Percentiles rank a stretch among this genome's conserved stretches.
Evolutionary conservation across 2,797 vertebrate genomes (phyloP).

Genomic region (Dipus sagitta): DNA sequence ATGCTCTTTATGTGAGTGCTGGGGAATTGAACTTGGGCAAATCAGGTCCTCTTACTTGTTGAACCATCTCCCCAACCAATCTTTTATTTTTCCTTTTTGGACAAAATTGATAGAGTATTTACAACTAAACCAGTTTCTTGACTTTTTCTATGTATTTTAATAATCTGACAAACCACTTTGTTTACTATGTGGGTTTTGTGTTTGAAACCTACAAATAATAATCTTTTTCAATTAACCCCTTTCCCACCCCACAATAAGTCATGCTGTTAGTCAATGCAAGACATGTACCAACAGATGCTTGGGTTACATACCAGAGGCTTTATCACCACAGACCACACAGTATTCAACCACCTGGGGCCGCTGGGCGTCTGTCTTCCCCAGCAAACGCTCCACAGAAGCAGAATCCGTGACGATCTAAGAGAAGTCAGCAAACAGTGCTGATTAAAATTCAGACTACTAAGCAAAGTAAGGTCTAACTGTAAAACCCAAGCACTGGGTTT

Average conservation of each 20-base stretch:
- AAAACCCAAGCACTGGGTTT: slow-evolving; percentile 32
- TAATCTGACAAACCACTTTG: slow-evolving; percentile 43
- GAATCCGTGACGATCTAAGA: slow-evolving; percentile 97
- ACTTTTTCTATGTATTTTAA: slow-evolving; percentile 28
- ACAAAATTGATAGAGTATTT: neutral
- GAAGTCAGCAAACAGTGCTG: slow-evolving; percentile 66
- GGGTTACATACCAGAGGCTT: slow-evolving; percentile 95
- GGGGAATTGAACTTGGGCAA: no score
- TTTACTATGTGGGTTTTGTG: neutral
- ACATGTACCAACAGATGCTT: neutral
- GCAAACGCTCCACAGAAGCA: slow-evolving; percentile 95
- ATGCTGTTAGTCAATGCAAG: neutral
- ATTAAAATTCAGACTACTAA: slow-evolving; percentile 1
- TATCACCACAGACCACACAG: slow-evolving; percentile 98
- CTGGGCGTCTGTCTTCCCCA: slow-evolving; percentile 95
- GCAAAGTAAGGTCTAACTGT: slow-evolving; percentile 7
- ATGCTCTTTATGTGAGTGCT: no score
- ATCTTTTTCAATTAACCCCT: neutral
- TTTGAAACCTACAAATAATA: slow-evolving; percentile 55
- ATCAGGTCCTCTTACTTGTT: no score
- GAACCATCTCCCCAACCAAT: no score
- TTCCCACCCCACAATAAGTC: neutral
- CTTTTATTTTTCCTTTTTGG: no score
- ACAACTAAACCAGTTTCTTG: neutral
- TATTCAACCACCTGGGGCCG: slow-evolving; percentile 97